Base-by-base conservation (phyloP, 2,113 vertebrate genomes). In the Engystomops pustulosus region DNA sequence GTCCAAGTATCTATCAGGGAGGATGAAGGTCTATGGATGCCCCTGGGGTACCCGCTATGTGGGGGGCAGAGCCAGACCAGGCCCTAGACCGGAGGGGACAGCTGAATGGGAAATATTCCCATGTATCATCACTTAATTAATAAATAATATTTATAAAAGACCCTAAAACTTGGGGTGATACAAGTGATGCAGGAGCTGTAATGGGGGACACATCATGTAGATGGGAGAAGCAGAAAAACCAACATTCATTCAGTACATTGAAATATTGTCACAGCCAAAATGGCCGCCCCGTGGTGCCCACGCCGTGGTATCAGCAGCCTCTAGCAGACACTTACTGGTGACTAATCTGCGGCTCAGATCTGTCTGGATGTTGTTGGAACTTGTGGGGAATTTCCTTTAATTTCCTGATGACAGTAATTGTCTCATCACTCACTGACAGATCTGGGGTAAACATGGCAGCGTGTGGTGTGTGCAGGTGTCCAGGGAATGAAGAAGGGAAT, bases 311-410 rank as follows among this genome's bases (percentile, higher is more conserved):
- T 41, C 7, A 45, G 44, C 44, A 45, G 44, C 44, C 44, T 2
- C 44, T 2, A 12, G 9, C 38, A 53, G 32, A 23, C 27, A 77
- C 74, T 27, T 77, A 30, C 51, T 20, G 53, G 30, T 78, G 75
- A 78, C 75, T 78, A 78, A 78, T 78, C 75, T 6, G 27, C 60
- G 17, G 60, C 60, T 67, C 62, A 10, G 15, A 11, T 27, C 12
- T 23, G 75, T 14, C 23, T 34, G 49, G 32, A 77, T 12, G 49
- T 14, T 77, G 74, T 77, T 8, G 18, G 0, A 77, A 78, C 75
- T 14, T 38, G 75, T n/a, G 49, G 45, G 74, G 47, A n/a, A 30
- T 75, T 75, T 75, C 12, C 12, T 75, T 18, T 10, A 49, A 51
- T 67, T 67, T 67, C 62, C 62, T 36, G 30, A 18, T 4, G 55